Evolutionary conservation across 2,797 vertebrate species (phyloP).

Genomic region (Cirrhinus molitorella): DNA sequence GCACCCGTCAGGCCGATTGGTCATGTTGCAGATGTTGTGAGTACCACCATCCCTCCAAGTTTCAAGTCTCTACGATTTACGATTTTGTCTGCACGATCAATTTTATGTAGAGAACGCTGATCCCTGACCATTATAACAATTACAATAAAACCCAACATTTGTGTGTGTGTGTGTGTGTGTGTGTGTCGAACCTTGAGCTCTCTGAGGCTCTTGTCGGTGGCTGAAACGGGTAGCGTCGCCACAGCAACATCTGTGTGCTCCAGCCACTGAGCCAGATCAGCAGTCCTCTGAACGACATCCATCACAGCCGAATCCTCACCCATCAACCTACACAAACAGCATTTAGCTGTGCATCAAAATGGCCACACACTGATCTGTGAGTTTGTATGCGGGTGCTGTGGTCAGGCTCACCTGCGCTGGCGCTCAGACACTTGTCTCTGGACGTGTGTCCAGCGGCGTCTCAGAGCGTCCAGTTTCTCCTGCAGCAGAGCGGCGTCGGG

Average conservation of each 20-base stretch:
- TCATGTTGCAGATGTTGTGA: too few species aligned
- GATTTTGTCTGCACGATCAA: too few species aligned
- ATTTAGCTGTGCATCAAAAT: too few species aligned
- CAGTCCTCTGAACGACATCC: conserved; percentile 82
- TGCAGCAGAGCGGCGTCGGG: conserved; percentile 86
- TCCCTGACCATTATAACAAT: too few species aligned
- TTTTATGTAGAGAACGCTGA: too few species aligned
- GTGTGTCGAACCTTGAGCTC: conserved; percentile 84
- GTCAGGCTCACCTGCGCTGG: conserved; percentile 82
- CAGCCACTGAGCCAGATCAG: conserved; percentile 85
- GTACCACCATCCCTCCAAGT: too few species aligned
- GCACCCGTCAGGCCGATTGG: too few species aligned
- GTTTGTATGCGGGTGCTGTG: background rate
- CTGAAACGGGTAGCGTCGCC: conserved; percentile 71
- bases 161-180: background rate
- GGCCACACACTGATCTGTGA: background rate
- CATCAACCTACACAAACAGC: conserved; percentile 77
- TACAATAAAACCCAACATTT: too few species aligned
- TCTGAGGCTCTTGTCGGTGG: conserved; percentile 79
- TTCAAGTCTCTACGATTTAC: too few species aligned
- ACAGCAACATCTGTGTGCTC: conserved; percentile 81
- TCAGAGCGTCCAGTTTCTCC: conserved; percentile 85
- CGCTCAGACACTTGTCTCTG: conserved; percentile 80
- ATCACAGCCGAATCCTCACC: conserved; percentile 80
- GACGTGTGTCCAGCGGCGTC: conserved; percentile 84